These are phyloP conservation scores for Psilopogon haemacephalus DNA, from an alignment of 2,113 vertebrate species.

Conservation along the genomic window DNA sequence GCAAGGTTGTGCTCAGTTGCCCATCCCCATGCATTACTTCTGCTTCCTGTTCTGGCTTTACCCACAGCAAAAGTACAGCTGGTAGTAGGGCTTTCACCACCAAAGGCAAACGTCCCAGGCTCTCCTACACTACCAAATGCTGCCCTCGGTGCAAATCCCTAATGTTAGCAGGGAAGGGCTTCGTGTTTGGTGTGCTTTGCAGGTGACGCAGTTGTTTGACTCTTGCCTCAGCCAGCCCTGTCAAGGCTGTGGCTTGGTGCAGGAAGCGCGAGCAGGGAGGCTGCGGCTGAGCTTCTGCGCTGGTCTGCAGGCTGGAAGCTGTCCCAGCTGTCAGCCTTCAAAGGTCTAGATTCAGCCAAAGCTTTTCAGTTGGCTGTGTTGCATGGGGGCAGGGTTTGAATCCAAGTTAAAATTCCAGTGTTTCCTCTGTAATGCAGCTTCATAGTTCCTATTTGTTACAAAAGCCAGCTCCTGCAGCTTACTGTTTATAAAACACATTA, in stretches of 20 bases:
- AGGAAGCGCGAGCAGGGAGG: not conserved
- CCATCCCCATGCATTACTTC: not conserved
- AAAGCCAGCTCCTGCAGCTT: not conserved
- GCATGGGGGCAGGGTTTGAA: not conserved
- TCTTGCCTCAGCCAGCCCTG: not conserved
- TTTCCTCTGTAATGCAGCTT: not conserved
- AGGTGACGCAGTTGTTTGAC: accelerated
- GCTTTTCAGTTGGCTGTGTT: not conserved
- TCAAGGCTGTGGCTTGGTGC: not conserved
- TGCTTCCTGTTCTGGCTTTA: not conserved
- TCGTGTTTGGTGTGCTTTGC: not conserved
- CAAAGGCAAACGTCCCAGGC: not conserved
- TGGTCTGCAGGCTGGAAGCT: not conserved
- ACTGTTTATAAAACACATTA: not conserved
- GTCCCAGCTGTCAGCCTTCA: not conserved
- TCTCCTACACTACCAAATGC: not conserved
- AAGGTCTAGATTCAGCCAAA: not conserved
- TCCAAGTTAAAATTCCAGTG: not conserved
- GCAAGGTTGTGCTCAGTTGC: not conserved
- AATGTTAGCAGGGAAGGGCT: not conserved
- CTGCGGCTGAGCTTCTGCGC: accelerated
- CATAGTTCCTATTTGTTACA: not conserved
- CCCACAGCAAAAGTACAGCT: not conserved
- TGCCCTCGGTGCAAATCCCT: not conserved
- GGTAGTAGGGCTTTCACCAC: not conserved